Percentiles rank a stretch among this genome's conserved stretches.
These are phyloP conservation scores for Palaemon carinicauda DNA, from an alignment of 1,140 invertebrate genomes.

Conservation along the genomic window DNA sequence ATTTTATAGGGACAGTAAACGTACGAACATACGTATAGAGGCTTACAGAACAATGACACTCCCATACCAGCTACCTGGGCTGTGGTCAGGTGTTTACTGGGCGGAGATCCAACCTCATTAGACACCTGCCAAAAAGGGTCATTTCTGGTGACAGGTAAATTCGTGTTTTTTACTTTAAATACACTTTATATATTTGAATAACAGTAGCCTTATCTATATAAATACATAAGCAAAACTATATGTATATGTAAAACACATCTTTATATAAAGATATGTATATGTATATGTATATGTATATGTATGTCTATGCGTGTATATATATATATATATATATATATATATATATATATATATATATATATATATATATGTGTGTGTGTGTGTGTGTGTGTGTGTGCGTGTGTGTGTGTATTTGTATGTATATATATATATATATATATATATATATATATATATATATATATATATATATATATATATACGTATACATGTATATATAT, in stretches of 20 bases:
- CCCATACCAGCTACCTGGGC: no score
- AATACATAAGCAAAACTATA: no score
- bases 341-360: slow-evolving; percentile 8
- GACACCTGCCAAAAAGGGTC: no score
- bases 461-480: slow-evolving; percentile 19
- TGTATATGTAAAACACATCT: no score
- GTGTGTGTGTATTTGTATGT: neutral
- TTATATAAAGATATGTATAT: neutral
- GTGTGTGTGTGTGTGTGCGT: neutral
- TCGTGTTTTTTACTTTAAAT: no score
- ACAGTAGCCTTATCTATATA: no score
- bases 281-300: neutral
- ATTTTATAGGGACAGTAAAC: neutral
- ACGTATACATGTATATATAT: slow-evolving; percentile 6
- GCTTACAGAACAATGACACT: no score
- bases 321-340: slow-evolving; percentile 3
- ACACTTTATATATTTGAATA: no score
- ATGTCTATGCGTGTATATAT: slow-evolving; percentile 6
- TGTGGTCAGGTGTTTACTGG: no score
- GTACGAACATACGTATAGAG: no score
- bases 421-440: slow-evolving; percentile 10
- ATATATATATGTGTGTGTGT: neutral
- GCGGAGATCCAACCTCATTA: no score
- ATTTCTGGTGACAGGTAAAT: no score
- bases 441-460: neutral